These are phyloP conservation scores for Nothura maculosa DNA, from an alignment of 2,797 vertebrate species.

Conservation along the genomic window DNA sequence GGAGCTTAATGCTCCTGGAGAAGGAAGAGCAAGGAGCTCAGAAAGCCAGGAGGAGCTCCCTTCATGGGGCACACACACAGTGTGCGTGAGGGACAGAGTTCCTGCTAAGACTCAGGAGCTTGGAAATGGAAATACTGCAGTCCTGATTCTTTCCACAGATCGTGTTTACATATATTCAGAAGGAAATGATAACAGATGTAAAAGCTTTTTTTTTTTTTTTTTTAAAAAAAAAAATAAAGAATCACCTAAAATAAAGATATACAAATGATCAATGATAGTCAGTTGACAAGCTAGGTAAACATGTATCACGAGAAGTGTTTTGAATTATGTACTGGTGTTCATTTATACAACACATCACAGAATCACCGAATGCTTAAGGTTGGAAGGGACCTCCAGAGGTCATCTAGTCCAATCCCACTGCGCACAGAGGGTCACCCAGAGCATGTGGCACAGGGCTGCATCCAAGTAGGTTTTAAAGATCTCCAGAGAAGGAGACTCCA, in stretches of 20 bases:
- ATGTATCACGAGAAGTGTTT: background rate
- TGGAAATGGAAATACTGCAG: background rate
- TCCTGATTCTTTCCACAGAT: background rate
- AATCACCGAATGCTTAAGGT: too few relatives aligned
- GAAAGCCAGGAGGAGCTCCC: background rate
- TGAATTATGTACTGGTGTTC: background rate
- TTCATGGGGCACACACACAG: background rate
- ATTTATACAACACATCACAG: background rate
- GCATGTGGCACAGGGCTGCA: too few relatives aligned
- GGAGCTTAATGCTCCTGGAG: background rate
- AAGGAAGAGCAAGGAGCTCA: background rate
- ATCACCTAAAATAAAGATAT: background rate
- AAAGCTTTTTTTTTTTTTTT: background rate
- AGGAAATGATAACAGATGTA: background rate
- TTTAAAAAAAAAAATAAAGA: background rate
- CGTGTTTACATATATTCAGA: background rate
- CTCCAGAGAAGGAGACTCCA: too few relatives aligned
- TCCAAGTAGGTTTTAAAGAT: too few relatives aligned
- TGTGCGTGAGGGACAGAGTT: background rate
- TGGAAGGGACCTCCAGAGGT: too few relatives aligned
- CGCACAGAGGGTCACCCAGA: too few relatives aligned
- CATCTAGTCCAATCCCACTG: too few relatives aligned
- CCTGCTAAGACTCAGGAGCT: background rate
- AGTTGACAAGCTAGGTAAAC: background rate
- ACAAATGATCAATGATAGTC: background rate